phyloP scores from a whole-genome alignment of 2,888 invertebrate genomes.

The Euproctis similis region DNA sequence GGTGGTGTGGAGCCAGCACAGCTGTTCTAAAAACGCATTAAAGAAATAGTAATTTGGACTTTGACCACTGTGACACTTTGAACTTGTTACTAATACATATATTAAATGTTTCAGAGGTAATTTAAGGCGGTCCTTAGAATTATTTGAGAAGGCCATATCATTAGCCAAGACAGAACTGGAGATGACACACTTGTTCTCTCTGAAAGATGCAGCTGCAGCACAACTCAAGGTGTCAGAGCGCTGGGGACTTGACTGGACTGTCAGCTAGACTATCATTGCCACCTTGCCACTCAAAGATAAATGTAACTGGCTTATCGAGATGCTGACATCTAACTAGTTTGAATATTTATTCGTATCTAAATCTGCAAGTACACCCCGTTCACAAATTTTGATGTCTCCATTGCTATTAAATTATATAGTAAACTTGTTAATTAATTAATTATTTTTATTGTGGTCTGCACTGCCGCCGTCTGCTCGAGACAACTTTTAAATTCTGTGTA shows the following conservation, averaged over 20 bases:
- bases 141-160: slow-evolving; percentile 92
- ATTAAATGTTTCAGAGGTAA: slow-evolving; percentile 84
- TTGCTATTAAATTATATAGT: too few species aligned
- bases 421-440: too few species aligned
- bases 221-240: slow-evolving; percentile 88
- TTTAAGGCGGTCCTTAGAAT: slow-evolving; percentile 85
- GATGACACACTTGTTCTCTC: slow-evolving; percentile 91
- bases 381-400: too few species aligned
- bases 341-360: slow-evolving; percentile 18
- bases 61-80: too few species aligned
- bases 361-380: too few species aligned
- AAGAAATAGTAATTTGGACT: too few species aligned
- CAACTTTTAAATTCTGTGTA: too few species aligned
- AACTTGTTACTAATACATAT: neutral
- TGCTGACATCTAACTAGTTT: slow-evolving; percentile 14
- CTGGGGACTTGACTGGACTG: slow-evolving; percentile 79
- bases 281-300: slow-evolving; percentile 40
- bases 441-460: too few species aligned
- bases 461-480: too few species aligned
- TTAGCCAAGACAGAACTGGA: slow-evolving; percentile 91
- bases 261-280: slow-evolving; percentile 49
- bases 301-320: slow-evolving; percentile 42
- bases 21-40: too few species aligned
- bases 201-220: slow-evolving; percentile 92
- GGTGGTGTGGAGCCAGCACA: too few species aligned